These are phyloP conservation scores for Ephydatia muelleri DNA, from an alignment of 37 sponge, comb jelly and placozoan genomes.

Conservation along the genomic window DNA sequence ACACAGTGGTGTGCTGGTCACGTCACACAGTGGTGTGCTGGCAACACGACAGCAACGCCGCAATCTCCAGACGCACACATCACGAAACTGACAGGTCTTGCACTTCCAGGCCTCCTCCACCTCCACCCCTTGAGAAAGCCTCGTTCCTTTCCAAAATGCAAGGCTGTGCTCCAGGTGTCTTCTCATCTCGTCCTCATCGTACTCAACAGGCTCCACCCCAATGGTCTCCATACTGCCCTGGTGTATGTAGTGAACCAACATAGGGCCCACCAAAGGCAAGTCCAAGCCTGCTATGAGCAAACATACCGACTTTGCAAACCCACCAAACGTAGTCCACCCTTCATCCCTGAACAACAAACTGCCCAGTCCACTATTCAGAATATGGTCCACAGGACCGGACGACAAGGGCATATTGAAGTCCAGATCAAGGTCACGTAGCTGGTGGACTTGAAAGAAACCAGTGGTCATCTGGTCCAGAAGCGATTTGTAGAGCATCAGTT, in stretches of 20 bases:
- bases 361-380: constrained; percentile 2
- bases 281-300: constrained; percentile 22
- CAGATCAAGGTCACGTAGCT: constrained; percentile 21
- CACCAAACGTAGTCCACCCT: constrained; percentile 13
- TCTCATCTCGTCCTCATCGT: constrained; percentile 24
- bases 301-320: constrained; percentile 5
- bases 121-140: constrained; percentile 33
- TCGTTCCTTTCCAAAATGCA: constrained; percentile 38
- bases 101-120: constrained; percentile 61
- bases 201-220: constrained; percentile 29
- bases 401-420: neutral
- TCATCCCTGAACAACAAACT: neutral
- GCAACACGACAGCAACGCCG: neutral
- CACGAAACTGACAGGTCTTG: constrained; percentile 40
- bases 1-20: no score
- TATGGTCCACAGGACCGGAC: constrained; percentile 11
- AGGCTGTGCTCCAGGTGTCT: constrained; percentile 6
- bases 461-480: constrained; percentile 34
- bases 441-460: constrained; percentile 16
- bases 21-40: no score
- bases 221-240: constrained; percentile 28
- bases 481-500: constrained; percentile 55
- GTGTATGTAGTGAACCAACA: constrained; percentile 38
- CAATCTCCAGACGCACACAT: constrained; percentile 47
- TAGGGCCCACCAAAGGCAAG: constrained; percentile 32